Base-by-base conservation (phyloP, 2,888 invertebrate genomes). In the Xestia sexstrigata region DNA sequence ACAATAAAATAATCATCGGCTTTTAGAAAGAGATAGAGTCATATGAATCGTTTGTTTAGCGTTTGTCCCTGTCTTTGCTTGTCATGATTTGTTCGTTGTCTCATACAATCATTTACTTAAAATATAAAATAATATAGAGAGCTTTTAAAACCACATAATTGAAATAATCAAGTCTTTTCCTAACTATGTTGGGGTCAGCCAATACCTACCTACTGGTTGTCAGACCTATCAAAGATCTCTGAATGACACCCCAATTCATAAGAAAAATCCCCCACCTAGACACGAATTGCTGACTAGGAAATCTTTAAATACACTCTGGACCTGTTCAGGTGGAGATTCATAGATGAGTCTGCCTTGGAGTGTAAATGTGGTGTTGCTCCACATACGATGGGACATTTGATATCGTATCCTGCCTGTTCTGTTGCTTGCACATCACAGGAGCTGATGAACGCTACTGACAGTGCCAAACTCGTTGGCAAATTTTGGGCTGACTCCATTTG, bases 61-160 rank as follows among this genome's bases (percentile, higher is more conserved):
- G 67, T 30, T n/a, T 49, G 4, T 76, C 76, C 17, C 60, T 76
- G 20, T 62, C 76, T 66, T 20, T 35, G 69, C 1, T 67, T 58
- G 49, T 58, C 67, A 62, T 71, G 49, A 55, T 69, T 76, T 26
- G 23, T 0, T 66, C 55, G 58, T 66, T 71, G 52, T 58, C 55
- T 49, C 52, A n/a, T 39, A 15, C 1, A 62, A 49, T n/a, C 20
- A 60, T 65, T 42, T 65, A 42, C 26, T 60, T 70, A 80, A 80
- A 66, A 74, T 55, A 68, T 42, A 55, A 23, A 65, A 66, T 65
- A 68, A 62, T 47, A 82, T 72, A 82, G 82, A 81, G 82, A 81
- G 81, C 81, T 52, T 58, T 67, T 58, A 39, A 67, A 75, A 67
- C 26, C 52, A 63, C 45, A 55, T 76, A 55, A 70, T 62, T 47